Base-by-base conservation (phyloP, 2,888 invertebrate genomes). In the Drosophila dives region DNA sequence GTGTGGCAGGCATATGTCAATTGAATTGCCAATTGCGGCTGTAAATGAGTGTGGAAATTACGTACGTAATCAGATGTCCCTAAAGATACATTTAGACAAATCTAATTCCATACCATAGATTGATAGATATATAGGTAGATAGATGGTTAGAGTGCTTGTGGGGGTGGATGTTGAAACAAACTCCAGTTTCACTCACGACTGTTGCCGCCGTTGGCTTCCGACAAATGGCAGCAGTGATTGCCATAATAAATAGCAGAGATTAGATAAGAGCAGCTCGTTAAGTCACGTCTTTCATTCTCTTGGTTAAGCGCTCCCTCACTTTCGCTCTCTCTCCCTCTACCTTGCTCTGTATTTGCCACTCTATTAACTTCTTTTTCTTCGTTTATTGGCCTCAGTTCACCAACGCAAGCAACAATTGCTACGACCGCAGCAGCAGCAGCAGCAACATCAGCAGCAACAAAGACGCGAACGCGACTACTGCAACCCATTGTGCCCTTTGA, bases 401-500 rank as follows among this genome's bases (percentile, higher is more conserved):
- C 83, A 29, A 67, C 71, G 12, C 33, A 75, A 49, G 38, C 84
- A 59, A 65, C 82, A 29, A 72, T 79, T 48, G 33, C 69, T 51
- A 53, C 72, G 20, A 54, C 70, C n/a, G 54, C 72, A 1, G 33
- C 71, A 23, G 53, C 72, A 1, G 33, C 71, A 23, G 53, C 74
- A 1, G 29, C 86, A 62, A 62, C 87, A 20, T 50, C 73, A 26
- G 54, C 75, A 2, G 36, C 87, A 64, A 68, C 89, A 20, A 58
- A 60, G 48, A 51, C 80, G 60, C 71, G 80, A 36, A 64, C 82
- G 32, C 68, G 79, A 38, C 60, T 81, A 55, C 49, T 81, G 33
- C 81, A 77, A 56, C 83, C 81, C 72, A 85, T 91, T 78, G 86
- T 83, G 74, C 83, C 91, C 80, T 86, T 78, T 72, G 89, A 88